Conservation (phyloP, 2,113 vertebrate species). For the Apteryx mantelli region DNA sequence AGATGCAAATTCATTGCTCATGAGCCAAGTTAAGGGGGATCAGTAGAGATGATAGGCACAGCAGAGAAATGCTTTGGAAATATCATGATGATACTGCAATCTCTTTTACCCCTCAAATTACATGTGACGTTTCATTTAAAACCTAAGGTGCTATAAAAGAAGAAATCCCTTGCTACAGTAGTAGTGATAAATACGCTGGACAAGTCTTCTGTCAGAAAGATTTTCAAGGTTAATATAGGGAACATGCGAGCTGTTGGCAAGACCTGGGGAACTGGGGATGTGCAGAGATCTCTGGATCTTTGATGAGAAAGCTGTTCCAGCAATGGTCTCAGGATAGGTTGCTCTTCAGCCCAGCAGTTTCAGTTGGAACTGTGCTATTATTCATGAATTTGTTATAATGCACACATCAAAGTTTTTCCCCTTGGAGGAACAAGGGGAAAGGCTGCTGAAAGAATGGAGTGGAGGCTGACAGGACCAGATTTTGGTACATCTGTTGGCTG, state of each 20-base stretch:
- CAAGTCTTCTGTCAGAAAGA: background rate
- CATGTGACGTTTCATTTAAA: constrained; percentile 26
- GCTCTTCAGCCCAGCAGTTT: background rate
- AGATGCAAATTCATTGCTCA: background rate
- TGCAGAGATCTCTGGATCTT: background rate
- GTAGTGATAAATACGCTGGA: background rate
- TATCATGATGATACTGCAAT: background rate
- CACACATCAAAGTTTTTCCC: background rate
- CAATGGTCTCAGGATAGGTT: background rate
- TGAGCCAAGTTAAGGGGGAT: background rate
- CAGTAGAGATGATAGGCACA: background rate
- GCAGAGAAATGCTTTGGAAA: background rate
- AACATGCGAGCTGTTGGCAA: background rate
- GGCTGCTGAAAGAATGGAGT: background rate
- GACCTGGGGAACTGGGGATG: background rate
- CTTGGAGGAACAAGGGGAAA: background rate
- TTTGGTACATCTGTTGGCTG: background rate
- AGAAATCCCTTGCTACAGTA: background rate
- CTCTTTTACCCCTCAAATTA: constrained; percentile 2
- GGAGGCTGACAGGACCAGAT: background rate
- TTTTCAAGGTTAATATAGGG: background rate
- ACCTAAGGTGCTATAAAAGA: background rate
- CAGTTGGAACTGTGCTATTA: background rate
- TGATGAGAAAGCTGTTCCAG: background rate
- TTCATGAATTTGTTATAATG: background rate